These are phyloP conservation scores for Hyles vespertilio DNA, from an alignment of 1,140 invertebrate species.

Conservation along the genomic window DNA sequence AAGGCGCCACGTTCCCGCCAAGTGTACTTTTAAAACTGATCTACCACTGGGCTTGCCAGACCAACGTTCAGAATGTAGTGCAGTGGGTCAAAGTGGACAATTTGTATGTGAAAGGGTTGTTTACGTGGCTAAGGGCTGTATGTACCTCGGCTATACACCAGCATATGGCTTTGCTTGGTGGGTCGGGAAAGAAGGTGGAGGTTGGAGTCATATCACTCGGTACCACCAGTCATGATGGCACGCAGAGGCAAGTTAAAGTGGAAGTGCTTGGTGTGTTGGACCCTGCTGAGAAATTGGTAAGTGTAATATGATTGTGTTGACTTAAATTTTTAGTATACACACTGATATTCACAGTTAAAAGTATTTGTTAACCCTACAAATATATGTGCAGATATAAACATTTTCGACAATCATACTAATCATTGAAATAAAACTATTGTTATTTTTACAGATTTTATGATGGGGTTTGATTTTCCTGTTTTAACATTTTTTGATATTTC, in stretches of 20 bases:
- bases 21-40: slow-evolving; percentile 88
- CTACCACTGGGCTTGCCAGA: slow-evolving; percentile 94
- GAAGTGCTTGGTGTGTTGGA: slow-evolving; percentile 92
- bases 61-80: slow-evolving; percentile 89
- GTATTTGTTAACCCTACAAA: not conserved
- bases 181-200: slow-evolving; percentile 80
- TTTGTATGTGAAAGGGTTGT: slow-evolving; percentile 78
- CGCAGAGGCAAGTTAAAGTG: slow-evolving; percentile 89
- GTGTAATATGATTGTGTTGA: slow-evolving; percentile 13
- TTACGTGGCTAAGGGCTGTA: slow-evolving; percentile 85
- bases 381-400: not conserved
- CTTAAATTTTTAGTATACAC: not conserved
- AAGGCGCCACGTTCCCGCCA: slow-evolving; percentile 87
- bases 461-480: too few relatives aligned
- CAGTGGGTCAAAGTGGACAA: slow-evolving; percentile 88
- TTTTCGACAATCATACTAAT: too few relatives aligned
- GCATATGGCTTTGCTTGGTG: slow-evolving; percentile 83
- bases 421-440: too few relatives aligned
- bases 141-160: slow-evolving; percentile 88
- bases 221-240: slow-evolving; percentile 89
- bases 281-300: slow-evolving; percentile 80
- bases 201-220: slow-evolving; percentile 93
- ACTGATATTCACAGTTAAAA: not conserved
- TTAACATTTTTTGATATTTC: too few relatives aligned
- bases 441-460: too few relatives aligned